These are phyloP conservation scores for Eupithecia exiguata DNA, from an alignment of 2,888 invertebrate species.

Conservation along the genomic window DNA sequence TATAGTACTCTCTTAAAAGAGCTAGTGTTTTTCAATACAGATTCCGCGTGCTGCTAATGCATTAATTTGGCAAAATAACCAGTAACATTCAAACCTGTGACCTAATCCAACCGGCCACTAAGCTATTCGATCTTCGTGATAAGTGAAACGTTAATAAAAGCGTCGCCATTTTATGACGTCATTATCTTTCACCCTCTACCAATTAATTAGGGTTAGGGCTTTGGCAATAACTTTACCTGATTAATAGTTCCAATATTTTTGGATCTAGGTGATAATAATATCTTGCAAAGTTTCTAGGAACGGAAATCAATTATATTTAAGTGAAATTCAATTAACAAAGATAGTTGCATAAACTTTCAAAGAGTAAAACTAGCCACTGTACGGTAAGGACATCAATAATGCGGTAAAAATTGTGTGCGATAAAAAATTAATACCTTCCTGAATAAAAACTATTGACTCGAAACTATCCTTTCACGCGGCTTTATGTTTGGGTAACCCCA, in stretches of 20 bases:
- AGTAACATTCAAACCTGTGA: background rate
- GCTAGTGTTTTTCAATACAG: background rate
- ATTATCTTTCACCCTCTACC: slow-evolving; percentile 72
- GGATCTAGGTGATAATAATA: background rate
- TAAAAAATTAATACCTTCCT: no score
- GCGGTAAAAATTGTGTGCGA: no score
- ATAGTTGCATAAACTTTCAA: no score
- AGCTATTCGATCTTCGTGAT: background rate
- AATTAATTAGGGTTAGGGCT: slow-evolving; percentile 76
- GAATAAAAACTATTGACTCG: no score
- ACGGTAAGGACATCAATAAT: no score
- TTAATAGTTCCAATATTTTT: slow-evolving; percentile 28
- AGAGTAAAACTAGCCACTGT: no score
- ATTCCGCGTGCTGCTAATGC: background rate
- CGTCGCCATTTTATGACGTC: slow-evolving; percentile 55
- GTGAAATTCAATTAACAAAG: no score
- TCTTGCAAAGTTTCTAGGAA: background rate
- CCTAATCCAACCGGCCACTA: background rate
- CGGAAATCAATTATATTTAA: background rate
- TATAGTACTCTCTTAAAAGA: background rate
- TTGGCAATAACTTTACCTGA: slow-evolving; percentile 41
- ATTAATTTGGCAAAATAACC: background rate
- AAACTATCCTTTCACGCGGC: no score
- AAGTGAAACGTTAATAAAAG: slow-evolving; percentile 19
- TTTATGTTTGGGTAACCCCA: no score